A percentile compares a stretch with the other conserved stretches of the same genome.
These are phyloP conservation scores for Dufourea novaeangliae DNA, from an alignment of 1,140 invertebrate species.

Conservation along the genomic window DNA sequence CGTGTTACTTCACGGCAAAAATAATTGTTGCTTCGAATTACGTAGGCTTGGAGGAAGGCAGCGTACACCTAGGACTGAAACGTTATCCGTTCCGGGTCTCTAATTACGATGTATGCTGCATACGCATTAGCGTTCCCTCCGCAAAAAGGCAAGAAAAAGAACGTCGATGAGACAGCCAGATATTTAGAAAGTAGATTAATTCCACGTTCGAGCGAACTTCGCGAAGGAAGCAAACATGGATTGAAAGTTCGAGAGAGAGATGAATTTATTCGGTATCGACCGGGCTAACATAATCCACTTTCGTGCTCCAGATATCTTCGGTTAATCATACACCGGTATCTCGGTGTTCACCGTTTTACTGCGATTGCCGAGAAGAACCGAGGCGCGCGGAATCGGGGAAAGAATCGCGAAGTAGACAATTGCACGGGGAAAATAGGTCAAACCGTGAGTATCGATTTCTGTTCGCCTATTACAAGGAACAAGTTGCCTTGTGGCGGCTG, in stretches of 20 bases:
- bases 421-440: constrained; percentile 1
- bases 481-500: neutral
- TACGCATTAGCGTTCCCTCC: constrained; percentile 37
- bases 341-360: constrained; percentile 20
- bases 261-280: constrained; percentile 17
- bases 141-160: constrained; percentile 19
- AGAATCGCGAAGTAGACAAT: constrained; percentile 26
- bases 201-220: neutral
- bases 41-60: constrained; percentile 7
- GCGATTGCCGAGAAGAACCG: neutral
- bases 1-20: neutral
- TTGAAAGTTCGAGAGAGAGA: constrained; percentile 53
- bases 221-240: constrained; percentile 32
- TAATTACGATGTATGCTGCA: constrained; percentile 53
- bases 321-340: constrained; percentile 31
- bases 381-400: neutral
- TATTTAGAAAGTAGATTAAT: constrained; percentile 45
- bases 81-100: constrained; percentile 47
- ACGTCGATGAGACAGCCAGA: constrained; percentile 1
- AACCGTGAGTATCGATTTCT: neutral
- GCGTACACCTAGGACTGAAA: constrained; percentile 32
- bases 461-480: constrained; percentile 6
- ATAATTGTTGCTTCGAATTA: constrained; percentile 17
- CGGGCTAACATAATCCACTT: constrained; percentile 55
- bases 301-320: constrained; percentile 56